phyloP scores from a whole-genome alignment of 2,113 vertebrate species.

The Tyto alba region DNA sequence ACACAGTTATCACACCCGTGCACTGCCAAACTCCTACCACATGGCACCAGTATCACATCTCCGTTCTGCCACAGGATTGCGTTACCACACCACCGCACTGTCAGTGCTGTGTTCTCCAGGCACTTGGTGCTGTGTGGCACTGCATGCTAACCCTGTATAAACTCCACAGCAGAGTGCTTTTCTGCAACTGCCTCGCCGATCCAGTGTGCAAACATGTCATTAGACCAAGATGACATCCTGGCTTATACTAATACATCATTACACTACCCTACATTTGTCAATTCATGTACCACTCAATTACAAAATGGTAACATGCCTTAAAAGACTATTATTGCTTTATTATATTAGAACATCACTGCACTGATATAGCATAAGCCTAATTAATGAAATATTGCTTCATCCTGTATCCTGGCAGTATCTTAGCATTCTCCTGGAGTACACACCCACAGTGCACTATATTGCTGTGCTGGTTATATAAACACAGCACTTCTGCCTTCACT shows the following conservation, averaged over 20 bases:
- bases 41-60: constrained; percentile 13
- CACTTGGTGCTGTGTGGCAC: background rate
- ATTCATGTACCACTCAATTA: background rate
- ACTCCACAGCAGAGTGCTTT: background rate
- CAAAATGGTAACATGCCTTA: background rate
- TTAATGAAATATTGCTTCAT: constrained; percentile 31
- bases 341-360: background rate
- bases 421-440: constrained; percentile 28
- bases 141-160: background rate
- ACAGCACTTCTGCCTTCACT: background rate
- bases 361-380: background rate
- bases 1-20: background rate
- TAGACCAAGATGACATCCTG: background rate
- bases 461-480: constrained; percentile 51
- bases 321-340: background rate
- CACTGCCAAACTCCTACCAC: constrained; percentile 24
- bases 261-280: background rate
- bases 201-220: background rate
- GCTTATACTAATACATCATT: background rate
- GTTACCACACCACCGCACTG: background rate
- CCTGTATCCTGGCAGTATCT: constrained; percentile 15
- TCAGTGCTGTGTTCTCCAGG: background rate
- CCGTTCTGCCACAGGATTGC: background rate
- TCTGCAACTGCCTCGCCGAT: background rate
- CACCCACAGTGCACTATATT: constrained; percentile 39